Percentiles rank a stretch among this genome's conserved stretches.
Conservation (phyloP, 2,113 vertebrate species). For the Hippotragus niger region DNA sequence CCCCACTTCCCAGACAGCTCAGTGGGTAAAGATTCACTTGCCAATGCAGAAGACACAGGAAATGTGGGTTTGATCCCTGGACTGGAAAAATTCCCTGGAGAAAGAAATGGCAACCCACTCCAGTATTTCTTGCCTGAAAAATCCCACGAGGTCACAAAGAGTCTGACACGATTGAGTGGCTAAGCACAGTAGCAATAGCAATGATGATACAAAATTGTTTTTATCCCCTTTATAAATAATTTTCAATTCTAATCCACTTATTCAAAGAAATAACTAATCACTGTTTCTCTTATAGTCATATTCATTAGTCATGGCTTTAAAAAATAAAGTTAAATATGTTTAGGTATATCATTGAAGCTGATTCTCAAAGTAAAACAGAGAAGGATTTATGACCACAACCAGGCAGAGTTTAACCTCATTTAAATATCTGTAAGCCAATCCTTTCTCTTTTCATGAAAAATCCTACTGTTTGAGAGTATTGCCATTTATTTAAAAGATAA, state of each 20-base stretch:
- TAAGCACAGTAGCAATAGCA: not conserved
- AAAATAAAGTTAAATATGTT: not conserved
- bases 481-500: not conserved
- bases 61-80: not conserved
- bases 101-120: not conserved
- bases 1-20: not conserved
- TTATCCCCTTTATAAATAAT: not conserved
- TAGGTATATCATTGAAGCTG: not conserved
- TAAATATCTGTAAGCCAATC: not conserved
- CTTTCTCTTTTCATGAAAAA: not conserved
- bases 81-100: not conserved
- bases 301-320: not conserved
- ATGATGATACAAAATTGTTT: not conserved
- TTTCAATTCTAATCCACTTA: not conserved
- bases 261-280: not conserved
- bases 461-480: not conserved
- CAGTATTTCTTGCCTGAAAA: not conserved
- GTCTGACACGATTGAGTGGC: not conserved
- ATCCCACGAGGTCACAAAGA: not conserved
- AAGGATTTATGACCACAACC: not conserved
- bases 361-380: not conserved
- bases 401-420: not conserved
- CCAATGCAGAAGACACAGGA: not conserved
- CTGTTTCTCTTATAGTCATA: not conserved
- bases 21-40: not conserved